Conservation (phyloP, 2,113 vertebrate species). For the Aramus guarauna region DNA sequence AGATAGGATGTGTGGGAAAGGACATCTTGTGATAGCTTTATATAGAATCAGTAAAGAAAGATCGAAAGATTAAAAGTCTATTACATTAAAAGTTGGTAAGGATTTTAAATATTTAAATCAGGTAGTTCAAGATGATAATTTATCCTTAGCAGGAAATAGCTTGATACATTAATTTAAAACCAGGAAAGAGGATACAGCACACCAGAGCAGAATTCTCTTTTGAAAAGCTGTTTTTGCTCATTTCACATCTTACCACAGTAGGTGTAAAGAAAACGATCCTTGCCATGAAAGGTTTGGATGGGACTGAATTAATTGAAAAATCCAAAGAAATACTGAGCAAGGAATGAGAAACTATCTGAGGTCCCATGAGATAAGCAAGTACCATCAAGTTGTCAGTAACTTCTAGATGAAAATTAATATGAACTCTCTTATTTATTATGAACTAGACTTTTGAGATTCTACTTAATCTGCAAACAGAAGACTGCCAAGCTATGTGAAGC, state of each 20-base stretch:
- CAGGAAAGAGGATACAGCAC: background rate
- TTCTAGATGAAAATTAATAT: background rate
- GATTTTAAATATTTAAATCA: background rate
- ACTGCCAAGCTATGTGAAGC: background rate
- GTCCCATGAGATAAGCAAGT: background rate
- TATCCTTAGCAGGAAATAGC: background rate
- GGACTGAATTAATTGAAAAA: background rate
- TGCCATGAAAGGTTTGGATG: background rate
- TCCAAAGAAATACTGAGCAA: background rate
- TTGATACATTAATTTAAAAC: background rate
- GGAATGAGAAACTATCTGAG: background rate
- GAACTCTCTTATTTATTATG: background rate
- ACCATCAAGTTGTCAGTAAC: background rate
- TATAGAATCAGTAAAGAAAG: background rate
- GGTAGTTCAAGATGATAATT: background rate
- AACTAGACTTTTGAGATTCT: background rate
- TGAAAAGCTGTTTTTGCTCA: background rate
- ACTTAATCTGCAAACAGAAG: background rate
- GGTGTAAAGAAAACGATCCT: background rate
- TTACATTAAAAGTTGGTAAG: background rate
- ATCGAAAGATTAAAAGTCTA: background rate
- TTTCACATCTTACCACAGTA: background rate
- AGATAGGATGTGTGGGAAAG: background rate
- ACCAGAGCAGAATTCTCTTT: background rate
- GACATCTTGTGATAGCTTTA: background rate